Conservation (phyloP, 2,113 vertebrate species). For the Entosphenus tridentatus region DNA sequence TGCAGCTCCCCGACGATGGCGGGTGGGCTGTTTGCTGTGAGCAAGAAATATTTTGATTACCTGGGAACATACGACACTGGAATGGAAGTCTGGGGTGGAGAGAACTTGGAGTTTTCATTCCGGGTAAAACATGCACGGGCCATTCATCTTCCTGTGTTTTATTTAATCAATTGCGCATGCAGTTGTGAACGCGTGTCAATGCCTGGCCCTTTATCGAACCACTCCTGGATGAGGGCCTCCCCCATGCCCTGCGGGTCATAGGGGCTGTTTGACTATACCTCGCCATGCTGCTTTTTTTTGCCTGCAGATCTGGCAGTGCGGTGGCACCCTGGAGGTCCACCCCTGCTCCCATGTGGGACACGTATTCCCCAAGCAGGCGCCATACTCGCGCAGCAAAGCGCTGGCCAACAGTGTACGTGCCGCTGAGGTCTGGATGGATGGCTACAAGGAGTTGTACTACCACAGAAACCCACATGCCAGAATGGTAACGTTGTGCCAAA, state of each 20-base stretch:
- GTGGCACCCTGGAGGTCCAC: conserved; percentile 71
- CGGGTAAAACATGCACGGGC: conserved; percentile 29
- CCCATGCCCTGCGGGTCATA: too few relatives aligned
- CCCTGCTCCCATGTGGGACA: conserved; percentile 94
- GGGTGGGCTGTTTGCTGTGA: conserved; percentile 80
- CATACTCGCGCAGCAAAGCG: conserved; percentile 72
- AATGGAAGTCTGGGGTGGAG: conserved; percentile 99
- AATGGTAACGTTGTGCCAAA: conserved; percentile 31
- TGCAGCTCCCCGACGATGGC: conserved; percentile 81
- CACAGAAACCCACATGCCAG: conserved; percentile 66
- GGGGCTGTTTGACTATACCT: not conserved
- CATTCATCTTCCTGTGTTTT: too few relatives aligned
- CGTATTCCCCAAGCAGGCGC: conserved; percentile 75
- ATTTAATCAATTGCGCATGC: too few relatives aligned
- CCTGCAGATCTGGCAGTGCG: conserved; percentile 85
- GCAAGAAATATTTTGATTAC: conserved; percentile 71
- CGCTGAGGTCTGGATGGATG: conserved; percentile 93
- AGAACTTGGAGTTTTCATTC: conserved; percentile 95
- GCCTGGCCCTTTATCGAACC: too few relatives aligned
- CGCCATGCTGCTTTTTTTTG: conserved; percentile 8
- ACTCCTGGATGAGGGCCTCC: too few relatives aligned
- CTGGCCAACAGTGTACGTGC: conserved; percentile 78
- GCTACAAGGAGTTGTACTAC: conserved; percentile 70
- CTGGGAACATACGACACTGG: conserved; percentile 89
- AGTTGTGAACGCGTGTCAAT: too few relatives aligned